A percentile compares a stretch with the other conserved stretches of the same genome.
Conservation (phyloP, 2,797 vertebrate genomes). For the Luscinia megarhynchos region DNA sequence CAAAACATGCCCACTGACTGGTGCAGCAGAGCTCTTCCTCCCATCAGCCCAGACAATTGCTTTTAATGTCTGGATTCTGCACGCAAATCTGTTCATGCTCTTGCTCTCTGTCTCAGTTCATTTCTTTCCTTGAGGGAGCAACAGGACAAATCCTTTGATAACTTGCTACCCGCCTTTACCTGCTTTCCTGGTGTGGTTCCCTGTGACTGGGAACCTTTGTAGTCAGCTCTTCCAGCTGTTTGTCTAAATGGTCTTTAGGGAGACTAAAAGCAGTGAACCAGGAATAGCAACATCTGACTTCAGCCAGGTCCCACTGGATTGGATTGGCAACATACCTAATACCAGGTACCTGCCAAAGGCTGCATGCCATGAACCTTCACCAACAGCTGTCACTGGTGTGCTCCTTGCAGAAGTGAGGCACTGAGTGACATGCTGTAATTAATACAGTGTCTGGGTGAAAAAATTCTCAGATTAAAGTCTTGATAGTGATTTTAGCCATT, state of each 20-base stretch:
- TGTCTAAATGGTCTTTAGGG: constrained; percentile 68
- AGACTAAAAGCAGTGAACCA: constrained; percentile 78
- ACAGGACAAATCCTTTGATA: constrained; percentile 20
- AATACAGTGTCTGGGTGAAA: constrained; percentile 67
- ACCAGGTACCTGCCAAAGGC: constrained; percentile 82
- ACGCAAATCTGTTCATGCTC: neutral
- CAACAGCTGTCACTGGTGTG: constrained; percentile 81
- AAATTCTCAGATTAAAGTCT: constrained; percentile 74
- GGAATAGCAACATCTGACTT: constrained; percentile 79
- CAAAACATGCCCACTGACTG: neutral
- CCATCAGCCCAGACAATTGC: neutral
- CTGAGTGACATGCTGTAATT: constrained; percentile 72
- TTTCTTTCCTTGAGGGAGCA: constrained; percentile 12
- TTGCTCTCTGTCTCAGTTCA: neutral
- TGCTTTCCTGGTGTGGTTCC: constrained; percentile 69
- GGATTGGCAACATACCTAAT: constrained; percentile 70
- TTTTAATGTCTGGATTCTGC: neutral
- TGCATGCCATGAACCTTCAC: constrained; percentile 84
- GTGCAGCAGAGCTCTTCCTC: neutral
- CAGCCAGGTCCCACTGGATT: constrained; percentile 76
- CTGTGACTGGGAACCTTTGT: constrained; percentile 65
- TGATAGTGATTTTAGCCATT: constrained; percentile 68
- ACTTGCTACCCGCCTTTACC: constrained; percentile 58
- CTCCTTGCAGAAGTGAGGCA: constrained; percentile 68
- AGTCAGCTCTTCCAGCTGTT: constrained; percentile 75